Base-by-base conservation (phyloP, 2,113 vertebrate genomes). In the Stomatorhinus ivindoensis region DNA sequence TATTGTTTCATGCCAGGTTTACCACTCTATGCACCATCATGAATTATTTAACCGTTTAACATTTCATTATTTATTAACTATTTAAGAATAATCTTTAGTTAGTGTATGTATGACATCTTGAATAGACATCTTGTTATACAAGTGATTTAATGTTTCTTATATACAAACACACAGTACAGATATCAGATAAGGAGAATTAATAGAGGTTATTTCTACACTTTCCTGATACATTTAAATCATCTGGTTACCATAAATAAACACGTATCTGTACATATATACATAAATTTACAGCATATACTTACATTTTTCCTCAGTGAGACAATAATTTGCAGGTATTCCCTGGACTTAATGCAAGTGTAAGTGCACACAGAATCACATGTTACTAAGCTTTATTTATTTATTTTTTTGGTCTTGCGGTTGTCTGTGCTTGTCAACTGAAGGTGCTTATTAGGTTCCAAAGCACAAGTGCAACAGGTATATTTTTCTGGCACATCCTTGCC, bases 391-490 rank as follows among this genome's bases (percentile, higher is more conserved):
- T 80, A 47, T 50, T 73, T 61, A 53, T 53, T 55, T 21, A 9
- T 27, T 69, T 88, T 24, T 31, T 76, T 24, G 47, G 44, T 87
- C 44, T 19, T 21, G 17, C 8, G 44, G 44, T 44, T n/a, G 46
- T 48, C 44, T 82, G 46, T 44, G 35, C 24, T 27, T 83, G 46
- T 83, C 88, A 53, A 1, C 50, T 24, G 48, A 89, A 53, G 73
- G 69, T 89, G 73, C 35, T 53, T 89, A 83, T 89, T 89, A 55
- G 31, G 48, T 53, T 82, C 27, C 46, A 24, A 35, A 53, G 35
- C 73, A 87, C 73, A 83, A 55, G 50, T 35, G 31, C 85, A 35
- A 87, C 31, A 35, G 48, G n/a, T 55, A 51, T 50, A 13, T 87
- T 87, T 55, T 55, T 39, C 48, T 53, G 10, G 31, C 27, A 31